These are phyloP conservation scores for Pteropus alecto DNA, from an alignment of 2,113 vertebrate species.

Conservation along the genomic window DNA sequence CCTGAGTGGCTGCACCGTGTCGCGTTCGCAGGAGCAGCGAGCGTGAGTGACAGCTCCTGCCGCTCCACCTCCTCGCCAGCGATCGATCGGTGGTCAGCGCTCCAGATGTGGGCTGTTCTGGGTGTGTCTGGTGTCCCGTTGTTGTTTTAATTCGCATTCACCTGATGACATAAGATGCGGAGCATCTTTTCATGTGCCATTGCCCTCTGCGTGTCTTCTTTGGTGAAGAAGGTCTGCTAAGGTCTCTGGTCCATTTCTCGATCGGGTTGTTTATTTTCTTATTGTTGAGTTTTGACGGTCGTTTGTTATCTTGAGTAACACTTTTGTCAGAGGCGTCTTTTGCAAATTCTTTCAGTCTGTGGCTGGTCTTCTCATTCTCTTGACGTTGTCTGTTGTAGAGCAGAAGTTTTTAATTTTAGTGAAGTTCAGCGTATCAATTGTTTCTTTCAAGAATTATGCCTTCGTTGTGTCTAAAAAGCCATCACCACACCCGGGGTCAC, in stretches of 20 bases:
- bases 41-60: neutral
- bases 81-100: rapidly evolving
- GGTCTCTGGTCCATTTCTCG: neutral
- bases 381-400: neutral
- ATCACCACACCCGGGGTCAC: neutral
- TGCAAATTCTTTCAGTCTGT: neutral
- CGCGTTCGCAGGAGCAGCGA: too few species aligned
- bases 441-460: neutral
- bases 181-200: neutral
- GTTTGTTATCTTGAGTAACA: neutral
- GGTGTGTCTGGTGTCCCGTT: neutral
- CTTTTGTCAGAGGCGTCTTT: neutral
- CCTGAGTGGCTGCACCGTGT: neutral
- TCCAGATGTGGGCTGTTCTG: neutral
- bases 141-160: neutral
- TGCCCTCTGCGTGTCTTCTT: neutral
- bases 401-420: neutral
- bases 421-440: neutral
- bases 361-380: neutral
- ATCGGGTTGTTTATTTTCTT: neutral
- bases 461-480: neutral
- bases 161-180: neutral
- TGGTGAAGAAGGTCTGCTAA: neutral
- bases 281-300: neutral
- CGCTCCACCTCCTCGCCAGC: neutral